A percentile compares a stretch with the other conserved stretches of the same genome.
phyloP scores from a whole-genome alignment of 1,140 invertebrate genomes.

The Saxidomus purpurata region DNA sequence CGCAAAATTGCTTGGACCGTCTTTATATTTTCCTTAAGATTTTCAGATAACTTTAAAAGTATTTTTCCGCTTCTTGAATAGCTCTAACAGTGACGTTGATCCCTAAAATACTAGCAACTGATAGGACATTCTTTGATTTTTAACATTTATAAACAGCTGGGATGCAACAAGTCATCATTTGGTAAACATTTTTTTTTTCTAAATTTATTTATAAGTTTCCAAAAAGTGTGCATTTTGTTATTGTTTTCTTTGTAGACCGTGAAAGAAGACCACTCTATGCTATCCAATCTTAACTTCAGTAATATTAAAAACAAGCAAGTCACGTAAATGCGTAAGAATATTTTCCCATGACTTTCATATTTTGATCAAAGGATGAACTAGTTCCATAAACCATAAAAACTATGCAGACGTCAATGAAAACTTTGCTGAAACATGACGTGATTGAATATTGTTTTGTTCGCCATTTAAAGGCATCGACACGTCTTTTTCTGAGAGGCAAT shows the following conservation, averaged over 20 bases:
- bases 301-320: no score
- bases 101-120: conserved; percentile 33
- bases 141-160: not conserved
- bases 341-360: no score
- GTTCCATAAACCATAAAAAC: not conserved
- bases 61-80: conserved; percentile 63
- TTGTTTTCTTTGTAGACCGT: no score
- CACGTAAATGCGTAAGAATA: no score
- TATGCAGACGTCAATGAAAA: not conserved
- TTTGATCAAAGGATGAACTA: no score
- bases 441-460: conserved; percentile 31
- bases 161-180: not conserved
- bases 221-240: no score
- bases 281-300: no score
- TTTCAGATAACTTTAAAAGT: conserved; percentile 36
- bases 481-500: conserved; percentile 21
- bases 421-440: not conserved
- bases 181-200: no score
- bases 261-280: no score
- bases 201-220: no score
- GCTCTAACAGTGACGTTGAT: conserved; percentile 24
- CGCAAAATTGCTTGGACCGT: conserved; percentile 11
- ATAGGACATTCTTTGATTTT: conserved; percentile 18
- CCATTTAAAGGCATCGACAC: conserved; percentile 39
- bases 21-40: not conserved